A percentile compares a stretch with the other conserved stretches of the same genome.
These are phyloP conservation scores for Bradypus variegatus DNA, from an alignment of 2,797 vertebrate genomes.

Conservation along the genomic window DNA sequence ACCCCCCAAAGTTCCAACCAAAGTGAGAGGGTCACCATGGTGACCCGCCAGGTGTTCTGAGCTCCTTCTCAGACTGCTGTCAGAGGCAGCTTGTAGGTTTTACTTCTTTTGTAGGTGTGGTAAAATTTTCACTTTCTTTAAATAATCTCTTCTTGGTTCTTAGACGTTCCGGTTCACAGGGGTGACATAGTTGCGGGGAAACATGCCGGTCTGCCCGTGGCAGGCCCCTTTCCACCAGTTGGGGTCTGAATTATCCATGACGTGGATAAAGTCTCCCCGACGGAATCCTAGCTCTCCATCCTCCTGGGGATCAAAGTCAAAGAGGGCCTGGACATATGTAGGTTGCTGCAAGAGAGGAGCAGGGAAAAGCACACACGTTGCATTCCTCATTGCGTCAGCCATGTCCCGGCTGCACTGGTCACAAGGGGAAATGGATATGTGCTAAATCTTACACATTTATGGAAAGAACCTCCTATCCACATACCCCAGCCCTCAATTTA, in stretches of 20 bases:
- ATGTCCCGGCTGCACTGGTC: too few species aligned
- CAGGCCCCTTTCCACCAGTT: conserved; percentile 98
- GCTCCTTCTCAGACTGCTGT: conserved; percentile 71
- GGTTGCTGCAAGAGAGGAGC: conserved; percentile 82
- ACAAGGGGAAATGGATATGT: fast-evolving
- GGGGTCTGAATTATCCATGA: conserved; percentile 96
- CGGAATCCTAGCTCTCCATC: conserved; percentile 97
- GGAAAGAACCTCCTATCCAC: neutral
- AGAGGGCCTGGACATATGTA: conserved; percentile 96
- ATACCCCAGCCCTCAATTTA: fast-evolving
- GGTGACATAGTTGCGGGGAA: conserved; percentile 98
- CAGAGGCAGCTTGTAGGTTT: conserved; percentile 70
- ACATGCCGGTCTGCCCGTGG: conserved; percentile 97
- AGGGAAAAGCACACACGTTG: neutral
- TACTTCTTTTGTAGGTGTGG: conserved; percentile 65
- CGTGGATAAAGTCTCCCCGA: conserved; percentile 96
- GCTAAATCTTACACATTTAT: neutral
- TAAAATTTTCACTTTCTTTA: conserved; percentile 68
- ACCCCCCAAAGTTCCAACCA: conserved; percentile 73
- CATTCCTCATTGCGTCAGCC: neutral
- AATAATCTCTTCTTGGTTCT: conserved; percentile 76
- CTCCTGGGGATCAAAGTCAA: conserved; percentile 99
- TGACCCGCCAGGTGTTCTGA: conserved; percentile 73
- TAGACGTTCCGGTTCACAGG: conserved; percentile 97
- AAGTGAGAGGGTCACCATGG: conserved; percentile 71